Percentiles rank a stretch among this genome's conserved stretches.
Conservation (phyloP, 2,888 invertebrate species). For the Microctonus brassicae region DNA sequence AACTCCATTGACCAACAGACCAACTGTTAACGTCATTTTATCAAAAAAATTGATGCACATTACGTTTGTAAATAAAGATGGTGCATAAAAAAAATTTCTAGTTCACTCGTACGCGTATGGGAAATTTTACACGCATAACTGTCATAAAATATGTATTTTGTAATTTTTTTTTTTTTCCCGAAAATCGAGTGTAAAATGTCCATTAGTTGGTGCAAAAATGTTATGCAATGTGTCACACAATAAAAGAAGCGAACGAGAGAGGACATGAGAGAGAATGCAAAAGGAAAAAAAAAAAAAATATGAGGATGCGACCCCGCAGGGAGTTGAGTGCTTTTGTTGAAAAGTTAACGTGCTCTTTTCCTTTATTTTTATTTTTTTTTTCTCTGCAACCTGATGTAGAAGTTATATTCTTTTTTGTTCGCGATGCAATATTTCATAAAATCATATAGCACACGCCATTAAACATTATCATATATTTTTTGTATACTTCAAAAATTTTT, state of each 20-base stretch:
- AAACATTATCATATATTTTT: not conserved
- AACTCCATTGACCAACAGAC: too few relatives aligned
- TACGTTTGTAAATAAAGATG: not conserved
- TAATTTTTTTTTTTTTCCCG: conserved; percentile 23
- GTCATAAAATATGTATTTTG: conserved; percentile 22
- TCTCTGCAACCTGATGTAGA: not conserved
- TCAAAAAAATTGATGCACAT: too few relatives aligned
- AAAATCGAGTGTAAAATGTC: conserved; percentile 37
- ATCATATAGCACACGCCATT: not conserved
- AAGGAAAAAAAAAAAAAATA: conserved; percentile 7
- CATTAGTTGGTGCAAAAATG: conserved; percentile 35
- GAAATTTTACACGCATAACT: not conserved
- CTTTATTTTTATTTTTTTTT: not conserved
- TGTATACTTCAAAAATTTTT: not conserved
- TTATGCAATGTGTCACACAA: conserved; percentile 26
- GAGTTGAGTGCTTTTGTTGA: conserved; percentile 37
- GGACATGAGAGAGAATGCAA: not conserved
- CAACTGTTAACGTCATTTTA: too few relatives aligned
- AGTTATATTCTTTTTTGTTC: not conserved
- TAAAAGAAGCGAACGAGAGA: not conserved
- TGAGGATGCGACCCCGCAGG: not conserved
- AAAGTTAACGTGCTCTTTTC: conserved; percentile 25
- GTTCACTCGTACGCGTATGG: not conserved
- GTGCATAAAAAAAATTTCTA: not conserved
- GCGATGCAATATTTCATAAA: not conserved